phyloP scores from a whole-genome alignment of 2,113 vertebrate species.

The Urocynchramus pylzowi region DNA sequence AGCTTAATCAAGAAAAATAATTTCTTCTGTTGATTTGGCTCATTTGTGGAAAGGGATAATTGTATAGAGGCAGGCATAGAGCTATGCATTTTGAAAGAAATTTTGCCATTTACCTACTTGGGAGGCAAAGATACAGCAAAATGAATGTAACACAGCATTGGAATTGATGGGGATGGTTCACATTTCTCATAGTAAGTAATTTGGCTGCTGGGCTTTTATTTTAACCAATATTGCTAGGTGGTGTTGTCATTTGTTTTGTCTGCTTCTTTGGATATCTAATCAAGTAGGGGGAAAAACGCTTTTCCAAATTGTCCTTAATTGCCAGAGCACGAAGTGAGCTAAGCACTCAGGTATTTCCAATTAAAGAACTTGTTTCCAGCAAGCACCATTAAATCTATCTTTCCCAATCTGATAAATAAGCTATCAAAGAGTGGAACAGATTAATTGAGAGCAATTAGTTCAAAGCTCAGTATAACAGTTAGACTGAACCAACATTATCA shows the following conservation, averaged over 20 bases:
- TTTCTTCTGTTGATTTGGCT: constrained; percentile 87
- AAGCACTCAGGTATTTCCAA: constrained; percentile 81
- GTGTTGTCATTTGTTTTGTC: constrained; percentile 87
- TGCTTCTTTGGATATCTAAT: constrained; percentile 87
- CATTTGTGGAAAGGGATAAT: constrained; percentile 80
- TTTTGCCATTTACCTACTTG: constrained; percentile 64
- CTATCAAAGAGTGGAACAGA: constrained; percentile 79
- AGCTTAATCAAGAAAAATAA: constrained; percentile 99
- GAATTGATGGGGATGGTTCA: constrained; percentile 74
- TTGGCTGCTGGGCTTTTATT: constrained; percentile 78
- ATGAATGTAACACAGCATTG: constrained; percentile 68
- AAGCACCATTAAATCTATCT: constrained; percentile 82
- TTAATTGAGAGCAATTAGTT: constrained; percentile 84
- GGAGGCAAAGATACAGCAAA: constrained; percentile 62
- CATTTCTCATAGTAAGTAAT: constrained; percentile 80
- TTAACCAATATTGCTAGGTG: constrained; percentile 73
- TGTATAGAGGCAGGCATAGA: constrained; percentile 64
- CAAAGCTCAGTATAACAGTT: constrained; percentile 72
- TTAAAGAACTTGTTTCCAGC: constrained; percentile 81
- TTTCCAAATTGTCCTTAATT: constrained; percentile 93
- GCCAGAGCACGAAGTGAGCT: constrained; percentile 76
- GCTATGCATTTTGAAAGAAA: constrained; percentile 74
- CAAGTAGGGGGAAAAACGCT: constrained; percentile 77
- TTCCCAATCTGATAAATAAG: constrained; percentile 87
- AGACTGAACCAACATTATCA: constrained; percentile 64